These are phyloP conservation scores for Kuschelorhynchus macadamiae DNA, from an alignment of 2,888 invertebrate species.

Conservation along the genomic window DNA sequence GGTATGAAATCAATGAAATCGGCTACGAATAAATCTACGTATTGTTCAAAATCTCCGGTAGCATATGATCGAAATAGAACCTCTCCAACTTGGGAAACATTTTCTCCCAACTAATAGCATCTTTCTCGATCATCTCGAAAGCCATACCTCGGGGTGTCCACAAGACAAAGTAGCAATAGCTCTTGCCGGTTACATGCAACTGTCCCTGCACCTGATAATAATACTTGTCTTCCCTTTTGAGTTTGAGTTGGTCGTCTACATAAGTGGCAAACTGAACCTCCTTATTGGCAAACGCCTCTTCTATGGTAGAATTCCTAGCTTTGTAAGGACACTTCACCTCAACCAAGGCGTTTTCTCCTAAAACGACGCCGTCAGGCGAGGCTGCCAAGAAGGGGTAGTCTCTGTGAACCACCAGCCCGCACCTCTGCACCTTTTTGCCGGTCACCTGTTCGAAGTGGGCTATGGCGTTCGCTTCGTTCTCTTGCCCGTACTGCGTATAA, in stretches of 20 bases:
- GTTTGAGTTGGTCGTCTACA: slow-evolving; percentile 45
- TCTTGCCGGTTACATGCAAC: slow-evolving; percentile 53
- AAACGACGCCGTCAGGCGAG: slow-evolving; percentile 57
- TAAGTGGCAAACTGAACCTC: slow-evolving; percentile 52
- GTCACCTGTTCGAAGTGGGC: slow-evolving; percentile 51
- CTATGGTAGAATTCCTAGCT: slow-evolving; percentile 50
- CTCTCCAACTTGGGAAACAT: slow-evolving; percentile 56
- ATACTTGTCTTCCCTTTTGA: slow-evolving; percentile 55
- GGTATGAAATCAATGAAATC: not conserved
- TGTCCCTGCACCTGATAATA: slow-evolving; percentile 60
- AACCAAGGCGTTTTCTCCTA: slow-evolving; percentile 51
- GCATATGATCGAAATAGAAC: slow-evolving; percentile 57
- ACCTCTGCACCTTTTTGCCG: slow-evolving; percentile 47
- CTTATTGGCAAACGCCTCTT: slow-evolving; percentile 52
- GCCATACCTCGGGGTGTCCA: slow-evolving; percentile 56
- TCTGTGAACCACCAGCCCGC: slow-evolving; percentile 55
- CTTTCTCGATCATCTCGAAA: slow-evolving; percentile 53
- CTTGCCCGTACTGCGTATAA: slow-evolving; percentile 55
- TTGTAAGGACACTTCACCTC: slow-evolving; percentile 60
- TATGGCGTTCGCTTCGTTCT: slow-evolving; percentile 55
- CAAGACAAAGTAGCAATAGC: slow-evolving; percentile 56
- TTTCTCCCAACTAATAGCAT: slow-evolving; percentile 53
- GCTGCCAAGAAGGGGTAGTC: slow-evolving; percentile 56
- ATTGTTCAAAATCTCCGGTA: slow-evolving; percentile 51
- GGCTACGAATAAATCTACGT: slow-evolving; percentile 4